Conservation (phyloP, 2,888 invertebrate species). For the Pollenia amentaria region DNA sequence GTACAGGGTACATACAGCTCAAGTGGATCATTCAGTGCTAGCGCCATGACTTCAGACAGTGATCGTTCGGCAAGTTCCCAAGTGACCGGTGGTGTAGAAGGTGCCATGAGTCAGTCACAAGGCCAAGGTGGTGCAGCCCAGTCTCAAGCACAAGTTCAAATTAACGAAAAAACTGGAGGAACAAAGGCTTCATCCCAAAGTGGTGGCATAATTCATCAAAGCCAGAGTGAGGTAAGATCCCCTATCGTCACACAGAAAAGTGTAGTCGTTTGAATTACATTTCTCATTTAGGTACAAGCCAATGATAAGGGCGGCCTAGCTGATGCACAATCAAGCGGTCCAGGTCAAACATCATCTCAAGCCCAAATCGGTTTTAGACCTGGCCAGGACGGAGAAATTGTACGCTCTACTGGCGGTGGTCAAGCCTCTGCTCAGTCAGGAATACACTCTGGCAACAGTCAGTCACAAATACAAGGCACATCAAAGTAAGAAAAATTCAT, state of each 20-base stretch:
- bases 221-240: constrained; percentile 83
- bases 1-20: constrained; percentile 92
- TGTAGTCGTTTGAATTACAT: background rate
- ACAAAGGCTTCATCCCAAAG: constrained; percentile 91
- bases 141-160: constrained; percentile 91
- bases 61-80: constrained; percentile 89
- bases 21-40: constrained; percentile 92
- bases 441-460: constrained; percentile 90
- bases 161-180: constrained; percentile 91
- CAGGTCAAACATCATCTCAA: constrained; percentile 93
- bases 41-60: constrained; percentile 91
- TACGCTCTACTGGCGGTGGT: constrained; percentile 89
- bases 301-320: constrained; percentile 93
- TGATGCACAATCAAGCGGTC: constrained; percentile 93
- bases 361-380: constrained; percentile 95
- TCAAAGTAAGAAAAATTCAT: constrained; percentile 84
- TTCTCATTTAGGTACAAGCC: constrained; percentile 88
- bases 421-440: constrained; percentile 92
- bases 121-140: constrained; percentile 90
- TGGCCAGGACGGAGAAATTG: constrained; percentile 85
- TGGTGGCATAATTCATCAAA: constrained; percentile 90
- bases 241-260: background rate
- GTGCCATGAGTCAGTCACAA: constrained; percentile 91
- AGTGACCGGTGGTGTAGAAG: constrained; percentile 89
- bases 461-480: constrained; percentile 92